A percentile compares a stretch with the other conserved stretches of the same genome.
Conservation (phyloP, 2,113 vertebrate species). For the Sander vitreus region DNA sequence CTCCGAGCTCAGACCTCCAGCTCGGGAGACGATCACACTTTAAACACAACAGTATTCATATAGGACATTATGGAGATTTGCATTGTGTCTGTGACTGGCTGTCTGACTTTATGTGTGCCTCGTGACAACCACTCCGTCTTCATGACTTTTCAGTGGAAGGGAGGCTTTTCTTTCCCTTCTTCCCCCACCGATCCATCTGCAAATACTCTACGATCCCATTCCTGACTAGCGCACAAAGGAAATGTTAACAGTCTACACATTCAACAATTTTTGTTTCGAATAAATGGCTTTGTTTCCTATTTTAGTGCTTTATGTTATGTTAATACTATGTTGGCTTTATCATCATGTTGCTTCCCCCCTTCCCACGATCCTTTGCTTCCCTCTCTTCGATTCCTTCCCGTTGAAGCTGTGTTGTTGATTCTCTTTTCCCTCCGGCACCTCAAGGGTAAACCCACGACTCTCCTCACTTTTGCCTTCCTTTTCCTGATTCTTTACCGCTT, state of each 20-base stretch:
- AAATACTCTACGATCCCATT: background rate
- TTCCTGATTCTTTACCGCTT: conserved; percentile 65
- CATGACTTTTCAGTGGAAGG: background rate
- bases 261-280: conserved; percentile 2
- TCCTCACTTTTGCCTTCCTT: conserved; percentile 64
- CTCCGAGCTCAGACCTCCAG: conserved; percentile 56
- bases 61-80: conserved; percentile 60
- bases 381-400: background rate
- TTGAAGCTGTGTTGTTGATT: conserved; percentile 41
- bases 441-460: conserved; percentile 74
- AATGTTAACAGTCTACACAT: background rate
- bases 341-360: background rate
- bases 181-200: conserved; percentile 7
- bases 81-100: conserved; percentile 64
- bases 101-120: conserved; percentile 59
- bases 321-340: background rate
- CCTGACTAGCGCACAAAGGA: conserved; percentile 19
- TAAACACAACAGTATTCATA: conserved; percentile 60
- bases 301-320: background rate
- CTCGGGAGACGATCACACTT: conserved; percentile 38
- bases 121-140: background rate
- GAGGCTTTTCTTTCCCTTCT: background rate
- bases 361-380: conserved; percentile 16
- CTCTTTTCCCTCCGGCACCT: conserved; percentile 49
- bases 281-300: background rate